phyloP scores from a whole-genome alignment of 2,113 vertebrate species.

The Bubo blakistoni region DNA sequence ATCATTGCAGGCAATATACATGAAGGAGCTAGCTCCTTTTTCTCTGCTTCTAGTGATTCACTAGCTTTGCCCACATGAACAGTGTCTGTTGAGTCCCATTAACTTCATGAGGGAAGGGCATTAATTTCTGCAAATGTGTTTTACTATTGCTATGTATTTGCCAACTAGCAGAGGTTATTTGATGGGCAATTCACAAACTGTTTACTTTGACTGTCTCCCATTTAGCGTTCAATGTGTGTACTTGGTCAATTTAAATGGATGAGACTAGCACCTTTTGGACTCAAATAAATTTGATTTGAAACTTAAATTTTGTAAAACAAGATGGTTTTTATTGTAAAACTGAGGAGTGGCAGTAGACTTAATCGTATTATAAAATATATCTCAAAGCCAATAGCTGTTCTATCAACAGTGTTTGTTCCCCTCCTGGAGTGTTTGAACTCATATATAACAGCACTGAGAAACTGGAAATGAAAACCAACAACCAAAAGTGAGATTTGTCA shows the following conservation, averaged over 20 bases:
- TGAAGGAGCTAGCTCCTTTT: neutral
- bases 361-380: neutral
- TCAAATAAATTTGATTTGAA: neutral
- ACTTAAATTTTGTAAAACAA: neutral
- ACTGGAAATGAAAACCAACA: neutral
- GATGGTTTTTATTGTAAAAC: neutral
- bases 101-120: neutral
- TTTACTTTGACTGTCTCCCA: neutral
- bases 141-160: neutral
- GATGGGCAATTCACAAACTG: neutral
- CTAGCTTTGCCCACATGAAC: neutral
- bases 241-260: neutral
- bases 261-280: neutral
- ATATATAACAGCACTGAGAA: neutral
- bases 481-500: neutral
- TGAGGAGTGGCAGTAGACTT: neutral
- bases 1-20: neutral
- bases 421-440: neutral
- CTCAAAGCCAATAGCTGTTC: neutral
- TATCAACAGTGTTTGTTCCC: neutral
- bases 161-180: neutral
- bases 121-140: conserved; percentile 6
- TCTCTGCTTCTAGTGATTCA: neutral
- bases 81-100: neutral
- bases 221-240: neutral